These are phyloP conservation scores for Lycopodina hypogea DNA, from an alignment of 37 sponge, comb jelly and placozoan species.

Conservation along the genomic window DNA sequence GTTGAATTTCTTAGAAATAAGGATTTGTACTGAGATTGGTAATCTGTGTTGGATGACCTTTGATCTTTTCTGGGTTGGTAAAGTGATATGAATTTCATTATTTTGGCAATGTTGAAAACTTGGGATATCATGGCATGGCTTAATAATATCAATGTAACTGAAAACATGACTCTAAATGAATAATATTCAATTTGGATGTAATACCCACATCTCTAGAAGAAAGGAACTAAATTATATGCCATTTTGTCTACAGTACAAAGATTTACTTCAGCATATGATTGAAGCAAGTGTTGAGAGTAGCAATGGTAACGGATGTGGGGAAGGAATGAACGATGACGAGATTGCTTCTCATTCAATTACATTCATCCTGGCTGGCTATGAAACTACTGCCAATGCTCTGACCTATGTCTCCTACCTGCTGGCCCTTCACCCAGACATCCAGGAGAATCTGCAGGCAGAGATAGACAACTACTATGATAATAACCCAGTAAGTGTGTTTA, in stretches of 20 bases:
- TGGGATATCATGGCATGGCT: too few relatives aligned
- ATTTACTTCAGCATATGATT: conserved; percentile 55
- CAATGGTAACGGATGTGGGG: neutral
- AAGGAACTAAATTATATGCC: too few relatives aligned
- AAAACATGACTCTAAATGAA: too few relatives aligned
- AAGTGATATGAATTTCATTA: too few relatives aligned
- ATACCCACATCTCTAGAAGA: too few relatives aligned
- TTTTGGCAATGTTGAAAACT: too few relatives aligned
- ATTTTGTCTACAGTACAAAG: conserved; percentile 10
- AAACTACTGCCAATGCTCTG: conserved; percentile 65
- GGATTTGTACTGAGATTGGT: too few relatives aligned
- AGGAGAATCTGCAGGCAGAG: conserved; percentile 48
- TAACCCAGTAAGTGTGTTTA: conserved; percentile 23
- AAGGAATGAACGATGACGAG: conserved; percentile 47
- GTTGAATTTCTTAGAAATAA: too few relatives aligned
- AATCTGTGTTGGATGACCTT: too few relatives aligned
- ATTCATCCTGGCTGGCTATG: conserved; percentile 73
- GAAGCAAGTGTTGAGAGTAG: conserved; percentile 34
- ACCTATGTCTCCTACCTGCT: conserved; percentile 50
- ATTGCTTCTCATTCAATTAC: conserved; percentile 35
- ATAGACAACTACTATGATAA: conserved; percentile 40
- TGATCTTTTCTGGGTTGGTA: too few relatives aligned
- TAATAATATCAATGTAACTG: too few relatives aligned
- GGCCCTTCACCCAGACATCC: conserved; percentile 46
- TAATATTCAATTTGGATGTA: too few relatives aligned